These are phyloP conservation scores for Entomyzon cyanotis DNA, from an alignment of 2,113 vertebrate genomes.

Conservation along the genomic window DNA sequence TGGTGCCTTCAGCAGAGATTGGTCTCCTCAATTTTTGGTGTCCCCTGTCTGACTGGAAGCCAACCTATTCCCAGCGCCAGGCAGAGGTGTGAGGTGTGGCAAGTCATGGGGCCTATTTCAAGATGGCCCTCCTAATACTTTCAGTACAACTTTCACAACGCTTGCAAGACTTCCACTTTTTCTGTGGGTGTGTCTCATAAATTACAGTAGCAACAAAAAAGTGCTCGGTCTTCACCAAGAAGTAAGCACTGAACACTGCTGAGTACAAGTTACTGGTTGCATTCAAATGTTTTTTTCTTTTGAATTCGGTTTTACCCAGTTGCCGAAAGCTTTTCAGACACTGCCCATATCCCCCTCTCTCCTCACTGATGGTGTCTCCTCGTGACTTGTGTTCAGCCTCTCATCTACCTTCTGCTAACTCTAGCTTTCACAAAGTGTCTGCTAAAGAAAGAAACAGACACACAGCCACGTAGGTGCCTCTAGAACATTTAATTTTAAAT, in stretches of 20 bases:
- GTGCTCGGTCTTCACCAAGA: neutral
- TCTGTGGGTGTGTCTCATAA: neutral
- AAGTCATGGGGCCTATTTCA: neutral
- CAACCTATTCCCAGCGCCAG: neutral
- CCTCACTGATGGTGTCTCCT: neutral
- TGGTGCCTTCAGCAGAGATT: neutral
- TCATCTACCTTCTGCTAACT: neutral
- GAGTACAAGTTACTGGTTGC: neutral
- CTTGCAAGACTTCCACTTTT: neutral
- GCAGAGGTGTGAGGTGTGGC: neutral
- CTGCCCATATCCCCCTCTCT: neutral
- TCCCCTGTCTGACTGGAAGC: neutral
- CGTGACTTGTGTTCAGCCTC: neutral
- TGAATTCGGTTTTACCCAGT: neutral
- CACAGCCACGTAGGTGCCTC: slow-evolving; percentile 1
- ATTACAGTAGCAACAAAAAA: neutral
- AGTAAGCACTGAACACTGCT: neutral
- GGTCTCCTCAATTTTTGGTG: neutral
- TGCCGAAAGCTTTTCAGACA: neutral
- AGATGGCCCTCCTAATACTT: neutral
- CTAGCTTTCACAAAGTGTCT: neutral
- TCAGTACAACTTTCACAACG: neutral
- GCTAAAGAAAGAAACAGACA: slow-evolving; percentile 40
- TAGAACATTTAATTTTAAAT: slow-evolving; percentile 43
- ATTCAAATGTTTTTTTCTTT: neutral